Conservation (phyloP, 2,113 vertebrate genomes). For the Atrichornis clamosus region DNA sequence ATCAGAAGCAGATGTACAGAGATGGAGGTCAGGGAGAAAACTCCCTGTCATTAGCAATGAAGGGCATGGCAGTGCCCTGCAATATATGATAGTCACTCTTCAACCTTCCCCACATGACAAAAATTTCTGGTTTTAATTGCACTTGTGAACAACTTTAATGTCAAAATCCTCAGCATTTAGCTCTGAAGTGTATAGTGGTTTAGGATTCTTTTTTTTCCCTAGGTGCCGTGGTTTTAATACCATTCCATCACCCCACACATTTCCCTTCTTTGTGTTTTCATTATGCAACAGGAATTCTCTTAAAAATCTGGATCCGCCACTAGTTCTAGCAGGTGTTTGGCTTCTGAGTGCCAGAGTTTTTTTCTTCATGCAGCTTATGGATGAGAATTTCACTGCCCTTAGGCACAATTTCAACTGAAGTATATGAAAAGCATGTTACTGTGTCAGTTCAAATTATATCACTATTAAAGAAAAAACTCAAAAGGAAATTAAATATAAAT, state of each 20-base stretch:
- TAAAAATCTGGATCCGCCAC: conserved; percentile 26
- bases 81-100: not conserved
- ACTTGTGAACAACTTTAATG: not conserved
- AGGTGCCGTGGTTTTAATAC: not conserved
- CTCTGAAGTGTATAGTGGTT: not conserved
- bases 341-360: conserved; percentile 16
- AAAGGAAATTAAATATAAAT: conserved; percentile 69
- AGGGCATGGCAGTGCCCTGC: not conserved
- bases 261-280: conserved; percentile 54
- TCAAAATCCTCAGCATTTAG: not conserved
- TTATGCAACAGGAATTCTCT: conserved; percentile 59
- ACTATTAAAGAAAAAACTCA: conserved; percentile 19
- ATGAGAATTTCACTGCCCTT: conserved; percentile 44
- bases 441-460: conserved; percentile 67
- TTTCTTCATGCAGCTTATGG: conserved; percentile 15
- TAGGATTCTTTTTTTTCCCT: not conserved
- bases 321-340: conserved; percentile 63
- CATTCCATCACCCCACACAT: conserved; percentile 11
- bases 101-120: not conserved
- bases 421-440: conserved; percentile 64
- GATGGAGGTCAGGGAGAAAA: not conserved
- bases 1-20: conserved; percentile 4
- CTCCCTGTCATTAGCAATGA: not conserved
- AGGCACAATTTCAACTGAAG: conserved; percentile 57
- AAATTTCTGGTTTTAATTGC: not conserved